Evolutionary conservation across 2,888 invertebrate species (phyloP), one percentile per base, ranked within the genome.

Genomic region (Eulithis prunata): DNA sequence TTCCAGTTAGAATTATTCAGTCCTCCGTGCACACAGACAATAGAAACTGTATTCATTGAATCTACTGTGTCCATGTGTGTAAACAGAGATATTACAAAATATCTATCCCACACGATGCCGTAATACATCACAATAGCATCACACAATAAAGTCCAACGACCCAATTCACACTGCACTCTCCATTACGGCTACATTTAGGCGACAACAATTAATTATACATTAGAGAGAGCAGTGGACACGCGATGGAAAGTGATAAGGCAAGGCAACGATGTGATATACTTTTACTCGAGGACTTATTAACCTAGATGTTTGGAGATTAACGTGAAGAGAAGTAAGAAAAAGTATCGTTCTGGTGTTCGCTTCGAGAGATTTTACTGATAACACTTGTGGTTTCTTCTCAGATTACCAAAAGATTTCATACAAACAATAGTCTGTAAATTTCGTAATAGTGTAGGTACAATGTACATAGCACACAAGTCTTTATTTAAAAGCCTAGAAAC

Each of bases 201-300:
- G 76, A 78, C 71, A 72, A 79, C 77, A 81, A 82, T 83, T 82
- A 82, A 79, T 78, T 63, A 78, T 72, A 71, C 78, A 78, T 82
- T 79, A 81, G 79, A 78, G 71, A 72, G 70, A 75, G 78, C 74
- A 78, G 75, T 78, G 73, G 68, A 73, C 76, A 72, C 75, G 73
- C 60, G 80, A 83, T 80, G 81, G 64, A 83, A 83, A 84, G 82
- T 78, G 82, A 82, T 84, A 82, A 78, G 68, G 62, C 76, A 75
- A 21, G 21, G 21, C 21, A 21, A 21, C 21, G 21, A 73, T 64
- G 75, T 74, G 75, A 75, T 77, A 78, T 77, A 78, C 81, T 82
- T 82, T 82, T 79, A 81, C 80, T 73, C 51, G 68, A 66, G n/a
- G 68, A 62, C 56, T 75, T 73, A 75, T 78, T 78, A 81, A 76